phyloP scores from a whole-genome alignment of 2,113 vertebrate genomes.

The Okapia johnstoni region DNA sequence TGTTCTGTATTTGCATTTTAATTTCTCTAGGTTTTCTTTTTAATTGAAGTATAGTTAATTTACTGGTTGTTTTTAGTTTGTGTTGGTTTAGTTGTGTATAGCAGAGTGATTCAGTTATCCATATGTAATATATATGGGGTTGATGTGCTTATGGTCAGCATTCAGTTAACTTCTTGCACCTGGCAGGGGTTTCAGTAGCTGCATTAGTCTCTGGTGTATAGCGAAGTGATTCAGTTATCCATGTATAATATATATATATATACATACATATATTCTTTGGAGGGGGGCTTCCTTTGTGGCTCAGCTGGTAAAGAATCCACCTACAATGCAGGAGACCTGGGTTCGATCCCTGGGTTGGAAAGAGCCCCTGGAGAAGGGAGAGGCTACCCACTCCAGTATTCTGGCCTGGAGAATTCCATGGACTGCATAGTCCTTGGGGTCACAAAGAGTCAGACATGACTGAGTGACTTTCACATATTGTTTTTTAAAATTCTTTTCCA shows the following conservation, averaged over 20 bases:
- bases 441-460: not conserved
- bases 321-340: not conserved
- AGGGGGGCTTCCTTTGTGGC: not conserved
- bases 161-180: not conserved
- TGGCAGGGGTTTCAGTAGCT: not conserved
- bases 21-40: not conserved
- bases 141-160: not conserved
- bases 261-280: not conserved
- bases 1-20: not conserved
- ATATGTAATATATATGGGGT: not conserved
- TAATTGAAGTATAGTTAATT: not conserved
- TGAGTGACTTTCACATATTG: not conserved
- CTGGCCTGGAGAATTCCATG: not conserved
- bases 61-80: not conserved
- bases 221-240: not conserved
- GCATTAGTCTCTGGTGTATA: not conserved
- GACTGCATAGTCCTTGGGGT: not conserved
- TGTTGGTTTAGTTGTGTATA: not conserved
- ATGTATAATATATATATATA: no score
- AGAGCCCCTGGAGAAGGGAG: not conserved
- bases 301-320: not conserved
- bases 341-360: not conserved
- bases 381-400: not conserved
- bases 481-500: not conserved
- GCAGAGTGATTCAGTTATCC: not conserved